These are phyloP conservation scores for Sphinx pinastri DNA, from an alignment of 2,888 invertebrate species.

Conservation along the genomic window DNA sequence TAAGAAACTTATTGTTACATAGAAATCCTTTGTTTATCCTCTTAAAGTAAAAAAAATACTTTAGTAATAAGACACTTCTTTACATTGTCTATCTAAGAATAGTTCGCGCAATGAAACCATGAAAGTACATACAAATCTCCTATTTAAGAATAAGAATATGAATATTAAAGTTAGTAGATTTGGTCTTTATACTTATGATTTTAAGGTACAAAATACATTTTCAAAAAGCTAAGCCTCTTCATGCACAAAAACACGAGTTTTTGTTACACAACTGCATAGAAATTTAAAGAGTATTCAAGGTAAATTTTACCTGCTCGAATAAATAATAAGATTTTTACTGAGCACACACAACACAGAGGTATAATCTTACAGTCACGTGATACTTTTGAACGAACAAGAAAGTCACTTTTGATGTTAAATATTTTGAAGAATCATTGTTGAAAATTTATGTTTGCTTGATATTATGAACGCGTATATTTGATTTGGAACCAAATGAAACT, in stretches of 20 bases:
- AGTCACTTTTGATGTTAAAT: not conserved
- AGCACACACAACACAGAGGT: constrained; percentile 40
- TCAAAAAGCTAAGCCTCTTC: constrained; percentile 1
- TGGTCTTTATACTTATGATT: not conserved
- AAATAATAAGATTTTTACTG: constrained; percentile 65
- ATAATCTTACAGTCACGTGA: constrained; percentile 59
- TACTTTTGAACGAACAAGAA: constrained; percentile 38
- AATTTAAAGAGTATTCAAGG: constrained; percentile 50
- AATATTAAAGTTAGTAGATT: not conserved
- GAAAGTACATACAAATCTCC: constrained; percentile 12
- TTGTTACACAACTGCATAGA: constrained; percentile 49
- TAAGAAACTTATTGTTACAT: constrained; percentile 1
- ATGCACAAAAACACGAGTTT: constrained; percentile 52
- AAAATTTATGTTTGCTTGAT: not conserved
- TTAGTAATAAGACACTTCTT: constrained; percentile 8
- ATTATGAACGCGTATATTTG: not conserved
- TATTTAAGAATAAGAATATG: not conserved
- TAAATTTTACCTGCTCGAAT: constrained; percentile 70
- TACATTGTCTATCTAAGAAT: constrained; percentile 14
- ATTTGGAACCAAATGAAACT: not conserved
- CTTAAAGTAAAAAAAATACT: constrained; percentile 4
- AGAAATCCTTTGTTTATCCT: constrained; percentile 8
- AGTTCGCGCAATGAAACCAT: constrained; percentile 13
- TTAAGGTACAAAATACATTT: not conserved
- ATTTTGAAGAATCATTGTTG: not conserved